Base-by-base conservation (phyloP, 2,888 invertebrate species). In the Gastrophysa polygoni region DNA sequence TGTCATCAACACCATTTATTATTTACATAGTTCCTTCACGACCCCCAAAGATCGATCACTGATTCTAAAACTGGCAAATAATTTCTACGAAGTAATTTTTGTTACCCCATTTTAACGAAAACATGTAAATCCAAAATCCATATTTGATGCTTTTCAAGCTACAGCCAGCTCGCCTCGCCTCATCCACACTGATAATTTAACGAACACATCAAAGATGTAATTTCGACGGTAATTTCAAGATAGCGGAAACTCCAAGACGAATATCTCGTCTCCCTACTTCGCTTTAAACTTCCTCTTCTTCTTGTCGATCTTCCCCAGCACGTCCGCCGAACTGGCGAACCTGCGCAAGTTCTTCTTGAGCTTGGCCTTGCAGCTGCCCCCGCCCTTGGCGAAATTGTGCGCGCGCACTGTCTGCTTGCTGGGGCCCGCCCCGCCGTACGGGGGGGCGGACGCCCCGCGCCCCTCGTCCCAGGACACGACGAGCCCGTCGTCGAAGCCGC, bases 401-500 rank as follows among this genome's bases (percentile, higher is more conserved):
- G 78, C 75, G 4, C 79, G 73, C 1, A 65, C 63, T 17, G 34
- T 46, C 44, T 72, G 71, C 56, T 72, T 75, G 59, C 78, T 78
- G 1, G 77, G 67, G n/a, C 78, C 71, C 4, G 76, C 71, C 51
- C 76, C 75, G 1, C 48, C 48, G 46, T 61, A 63, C 1, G 63
- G 51, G 3, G 73, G 69, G 6, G 70, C 70, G 0, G 71, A 68
- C 8, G 62, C 49, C 2, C n/a, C n/a, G n/a, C n/a, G n/a, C n/a
- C n/a, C n/a, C n/a, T n/a, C n/a, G n/a, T 77, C 75, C 82, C 81
- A 81, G 1, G 79, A 72, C 5, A 80, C 79, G 18, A 80, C 75
- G 58, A 80, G 68, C 65, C 77, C 78, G 48, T 81, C 80, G 14
- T 79, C 77, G 50, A 67, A 71, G 11, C 67, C 68, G 11, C 67